Percentiles rank a stretch among this genome's conserved stretches.
Evolutionary conservation across 2,113 vertebrate species (phyloP).

Genomic region (Hemibagrus wyckioides): DNA sequence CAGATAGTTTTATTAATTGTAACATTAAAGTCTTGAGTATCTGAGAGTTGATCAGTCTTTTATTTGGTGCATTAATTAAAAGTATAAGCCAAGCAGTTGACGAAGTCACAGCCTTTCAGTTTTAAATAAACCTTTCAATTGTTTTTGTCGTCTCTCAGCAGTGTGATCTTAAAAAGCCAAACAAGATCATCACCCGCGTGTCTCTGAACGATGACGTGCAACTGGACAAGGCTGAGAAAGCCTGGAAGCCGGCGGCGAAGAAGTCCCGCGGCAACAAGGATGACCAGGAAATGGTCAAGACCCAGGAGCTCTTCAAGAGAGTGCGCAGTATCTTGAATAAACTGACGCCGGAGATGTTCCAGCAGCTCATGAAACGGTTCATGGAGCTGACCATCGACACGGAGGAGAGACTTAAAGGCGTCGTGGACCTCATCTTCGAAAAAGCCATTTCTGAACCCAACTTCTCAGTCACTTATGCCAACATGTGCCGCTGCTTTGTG

Average conservation of each 20-base stretch:
- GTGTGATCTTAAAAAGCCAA: constrained; percentile 85
- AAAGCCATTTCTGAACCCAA: constrained; percentile 97
- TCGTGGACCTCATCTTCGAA: constrained; percentile 97
- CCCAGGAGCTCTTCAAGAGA: constrained; percentile 89
- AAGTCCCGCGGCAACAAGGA: constrained; percentile 67
- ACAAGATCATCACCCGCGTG: constrained; percentile 93
- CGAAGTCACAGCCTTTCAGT: background rate
- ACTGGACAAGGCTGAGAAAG: constrained; percentile 93
- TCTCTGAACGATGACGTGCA: constrained; percentile 90
- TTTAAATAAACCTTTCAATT: background rate
- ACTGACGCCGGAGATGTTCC: constrained; percentile 96
- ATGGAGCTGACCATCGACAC: constrained; percentile 92
- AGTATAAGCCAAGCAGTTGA: too few species aligned
- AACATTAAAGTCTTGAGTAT: too few species aligned
- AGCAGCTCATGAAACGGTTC: constrained; percentile 97
- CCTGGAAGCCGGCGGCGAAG: constrained; percentile 91
- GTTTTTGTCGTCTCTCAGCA: constrained; percentile 67
- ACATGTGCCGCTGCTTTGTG: constrained; percentile 97
- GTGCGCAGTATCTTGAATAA: constrained; percentile 97
- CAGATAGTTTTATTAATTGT: background rate
- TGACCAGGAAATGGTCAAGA: constrained; percentile 75
- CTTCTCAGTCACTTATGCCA: constrained; percentile 97
- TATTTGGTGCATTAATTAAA: too few species aligned
- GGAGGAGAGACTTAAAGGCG: constrained; percentile 93
- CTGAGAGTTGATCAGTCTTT: background rate